These are phyloP conservation scores for Plectus sambesii DNA, from an alignment of 1,140 invertebrate genomes.

Conservation along the genomic window DNA sequence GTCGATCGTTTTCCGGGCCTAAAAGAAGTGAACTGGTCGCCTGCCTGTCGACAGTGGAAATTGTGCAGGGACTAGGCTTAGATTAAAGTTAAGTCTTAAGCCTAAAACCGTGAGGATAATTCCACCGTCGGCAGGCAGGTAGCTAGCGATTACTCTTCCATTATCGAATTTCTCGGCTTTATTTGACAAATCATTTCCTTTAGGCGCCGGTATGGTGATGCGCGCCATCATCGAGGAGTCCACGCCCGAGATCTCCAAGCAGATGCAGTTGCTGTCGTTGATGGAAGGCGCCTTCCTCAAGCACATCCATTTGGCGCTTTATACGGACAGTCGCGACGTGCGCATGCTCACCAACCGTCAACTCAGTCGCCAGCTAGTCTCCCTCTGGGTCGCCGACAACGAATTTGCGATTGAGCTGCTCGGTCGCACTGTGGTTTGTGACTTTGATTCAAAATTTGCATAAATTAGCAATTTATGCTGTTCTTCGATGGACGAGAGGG, in stretches of 20 bases:
- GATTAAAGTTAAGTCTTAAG: too few relatives aligned
- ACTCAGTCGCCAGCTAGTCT: constrained; percentile 84
- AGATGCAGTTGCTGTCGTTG: constrained; percentile 88
- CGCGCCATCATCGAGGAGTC: constrained; percentile 93
- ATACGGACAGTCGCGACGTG: constrained; percentile 61
- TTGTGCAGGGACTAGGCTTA: too few relatives aligned
- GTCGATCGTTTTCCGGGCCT: too few relatives aligned
- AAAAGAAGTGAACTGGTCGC: too few relatives aligned
- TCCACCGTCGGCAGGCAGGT: too few relatives aligned
- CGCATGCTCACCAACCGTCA: constrained; percentile 60
- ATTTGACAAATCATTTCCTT: constrained; percentile 12
- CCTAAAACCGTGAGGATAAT: too few relatives aligned
- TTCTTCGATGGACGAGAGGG: too few relatives aligned
- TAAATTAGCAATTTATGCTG: too few relatives aligned
- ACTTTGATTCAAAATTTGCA: constrained; percentile 29
- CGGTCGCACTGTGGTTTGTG: constrained; percentile 68
- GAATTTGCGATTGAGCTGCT: constrained; percentile 76
- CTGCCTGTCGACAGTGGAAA: too few relatives aligned
- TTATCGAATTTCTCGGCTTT: constrained; percentile 2
- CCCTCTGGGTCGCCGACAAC: constrained; percentile 91
- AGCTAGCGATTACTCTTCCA: too few relatives aligned
- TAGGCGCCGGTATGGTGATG: constrained; percentile 80
- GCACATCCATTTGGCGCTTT: constrained; percentile 81
- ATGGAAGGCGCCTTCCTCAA: constrained; percentile 90
- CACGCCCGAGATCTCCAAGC: constrained; percentile 68